A percentile compares a stretch with the other conserved stretches of the same genome.
phyloP scores from a whole-genome alignment of 2,888 invertebrate genomes.

The Conops quadrifasciatus region DNA sequence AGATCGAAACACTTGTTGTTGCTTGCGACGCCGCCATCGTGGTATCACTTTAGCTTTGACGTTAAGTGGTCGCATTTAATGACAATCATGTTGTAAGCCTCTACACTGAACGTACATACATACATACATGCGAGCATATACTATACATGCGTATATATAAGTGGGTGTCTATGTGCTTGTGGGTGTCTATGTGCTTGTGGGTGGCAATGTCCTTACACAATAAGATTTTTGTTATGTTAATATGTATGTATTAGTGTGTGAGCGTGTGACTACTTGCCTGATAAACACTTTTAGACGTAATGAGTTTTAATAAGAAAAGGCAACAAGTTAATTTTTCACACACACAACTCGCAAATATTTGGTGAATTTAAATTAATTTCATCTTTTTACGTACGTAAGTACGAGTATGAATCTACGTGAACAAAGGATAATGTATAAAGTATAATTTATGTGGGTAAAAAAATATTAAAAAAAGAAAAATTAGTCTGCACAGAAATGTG shows the following conservation, averaged over 20 bases:
- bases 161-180: too few species aligned
- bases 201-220: background rate
- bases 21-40: background rate
- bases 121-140: too few species aligned
- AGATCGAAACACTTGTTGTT: slow-evolving; percentile 14
- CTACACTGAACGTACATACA: too few species aligned
- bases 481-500: too few species aligned
- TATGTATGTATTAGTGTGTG: background rate
- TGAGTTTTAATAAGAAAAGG: slow-evolving; percentile 27
- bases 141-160: too few species aligned
- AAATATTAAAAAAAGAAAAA: too few species aligned
- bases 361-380: slow-evolving; percentile 29
- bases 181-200: background rate
- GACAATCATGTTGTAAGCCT: slow-evolving; percentile 20
- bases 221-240: background rate
- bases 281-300: slow-evolving; percentile 9
- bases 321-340: slow-evolving; percentile 30
- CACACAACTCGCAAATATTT: slow-evolving; percentile 10
- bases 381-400: background rate
- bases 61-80: slow-evolving; percentile 35
- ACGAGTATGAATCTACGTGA: too few species aligned
- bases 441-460: too few species aligned
- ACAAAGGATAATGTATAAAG: too few species aligned
- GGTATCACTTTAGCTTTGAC: slow-evolving; percentile 25
- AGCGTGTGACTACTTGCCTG: background rate